Evolutionary conservation across 2,797 vertebrate genomes (phyloP), one percentile per base, ranked within the genome.

Genomic region (Chaunax sp.): DNA sequence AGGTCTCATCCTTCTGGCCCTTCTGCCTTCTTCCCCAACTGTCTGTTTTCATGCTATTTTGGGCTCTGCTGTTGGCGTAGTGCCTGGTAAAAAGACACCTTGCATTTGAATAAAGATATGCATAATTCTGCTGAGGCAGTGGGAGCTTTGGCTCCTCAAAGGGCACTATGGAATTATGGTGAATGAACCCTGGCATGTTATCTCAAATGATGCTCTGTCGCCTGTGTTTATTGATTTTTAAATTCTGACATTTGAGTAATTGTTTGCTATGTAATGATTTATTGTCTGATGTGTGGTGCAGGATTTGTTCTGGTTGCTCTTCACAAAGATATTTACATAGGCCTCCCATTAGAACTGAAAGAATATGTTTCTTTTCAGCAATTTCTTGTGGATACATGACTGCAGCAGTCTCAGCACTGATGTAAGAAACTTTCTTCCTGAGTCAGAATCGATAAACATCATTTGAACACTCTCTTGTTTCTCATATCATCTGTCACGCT

Each of bases 1-100:
- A 2, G 95, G 94, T 18, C 61, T 97, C 61, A 90, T 97, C 88
- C 90, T 96, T 74, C 83, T 95, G 68, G 94, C 94, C 46, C 89
- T 96, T 64, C 93, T 96, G 82, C 81, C 97, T 72, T 97, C 93
- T 63, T 98, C 96, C 8, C 96, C 96, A 0, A 90, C 95, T 62
- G 93, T 95, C 69, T 96, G 94, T 64, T 79, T 92, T 19, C 95
- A 96, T 1, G 94, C 95, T 0, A 88, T 89, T 51, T 92, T 96
- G 38, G 96, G 95, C 71, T 98, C 96, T 4, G 87, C 93, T 10
- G 74, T 93, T 73, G 96, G 96, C 37, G 89, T 94, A 81, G 61
- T 95, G 40, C 95, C 95, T 87, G 96, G 95, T 96, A 93, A 80
- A 66, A 62, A 70, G n/a, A 51, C n/a, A 30, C 1, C 45, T 40